Percentiles rank a stretch among this genome's conserved stretches.
Evolutionary conservation across 2,113 vertebrate genomes (phyloP).

Genomic region (Pyxicephalus adspersus): DNA sequence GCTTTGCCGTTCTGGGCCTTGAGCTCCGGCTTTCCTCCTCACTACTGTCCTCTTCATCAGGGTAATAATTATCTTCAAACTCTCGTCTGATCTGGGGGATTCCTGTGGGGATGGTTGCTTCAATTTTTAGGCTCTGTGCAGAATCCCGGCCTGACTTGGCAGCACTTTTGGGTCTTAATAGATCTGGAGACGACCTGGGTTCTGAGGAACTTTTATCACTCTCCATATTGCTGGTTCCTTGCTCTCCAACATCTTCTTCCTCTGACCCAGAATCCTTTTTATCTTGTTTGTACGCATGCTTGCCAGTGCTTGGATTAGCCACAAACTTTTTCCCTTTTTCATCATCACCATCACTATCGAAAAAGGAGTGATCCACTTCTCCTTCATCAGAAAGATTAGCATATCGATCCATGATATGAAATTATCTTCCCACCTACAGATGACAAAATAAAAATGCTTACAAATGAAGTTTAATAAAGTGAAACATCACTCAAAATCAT

Average conservation of each 20-base stretch:
- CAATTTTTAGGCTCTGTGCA: constrained; percentile 57
- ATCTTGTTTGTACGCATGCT: constrained; percentile 57
- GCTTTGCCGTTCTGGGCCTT: constrained; percentile 67
- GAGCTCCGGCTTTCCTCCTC: constrained; percentile 69
- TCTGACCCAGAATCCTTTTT: constrained; percentile 49
- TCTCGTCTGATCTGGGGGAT: constrained; percentile 70
- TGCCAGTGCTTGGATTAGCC: constrained; percentile 45
- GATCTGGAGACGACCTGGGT: constrained; percentile 23
- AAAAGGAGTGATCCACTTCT: constrained; percentile 95
- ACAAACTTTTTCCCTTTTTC: constrained; percentile 63
- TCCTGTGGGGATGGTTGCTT: constrained; percentile 61
- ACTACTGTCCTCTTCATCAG: constrained; percentile 78
- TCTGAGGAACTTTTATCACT: constrained; percentile 39
- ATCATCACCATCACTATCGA: constrained; percentile 87
- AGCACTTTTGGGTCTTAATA: constrained; percentile 54
- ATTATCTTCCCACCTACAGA: no score
- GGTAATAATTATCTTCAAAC: constrained; percentile 72
- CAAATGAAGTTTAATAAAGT: no score
- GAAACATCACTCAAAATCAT: no score
- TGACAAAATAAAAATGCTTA: no score
- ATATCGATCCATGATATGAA: constrained; percentile 75
- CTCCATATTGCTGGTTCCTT: constrained; percentile 58
- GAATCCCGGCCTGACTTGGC: constrained; percentile 60
- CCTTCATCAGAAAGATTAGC: constrained; percentile 81
- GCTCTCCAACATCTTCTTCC: constrained; percentile 32